Conservation (phyloP, 2,113 vertebrate genomes). For the Platichthys flesus region DNA sequence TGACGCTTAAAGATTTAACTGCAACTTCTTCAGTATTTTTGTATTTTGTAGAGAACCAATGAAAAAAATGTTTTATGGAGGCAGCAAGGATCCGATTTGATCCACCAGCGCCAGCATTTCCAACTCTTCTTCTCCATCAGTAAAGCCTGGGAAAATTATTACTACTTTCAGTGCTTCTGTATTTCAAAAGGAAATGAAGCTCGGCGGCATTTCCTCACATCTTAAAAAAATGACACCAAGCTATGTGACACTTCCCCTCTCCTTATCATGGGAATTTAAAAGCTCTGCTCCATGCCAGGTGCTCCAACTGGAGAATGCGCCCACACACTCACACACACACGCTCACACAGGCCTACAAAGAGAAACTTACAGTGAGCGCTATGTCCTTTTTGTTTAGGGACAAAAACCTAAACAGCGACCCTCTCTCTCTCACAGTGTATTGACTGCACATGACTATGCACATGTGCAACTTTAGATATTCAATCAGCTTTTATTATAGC, state of each 20-base stretch:
- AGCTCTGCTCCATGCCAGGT: conserved; percentile 67
- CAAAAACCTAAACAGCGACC: not conserved
- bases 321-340: not conserved
- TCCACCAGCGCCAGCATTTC: too few species aligned
- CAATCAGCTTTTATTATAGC: not conserved
- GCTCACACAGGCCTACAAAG: not conserved
- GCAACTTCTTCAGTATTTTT: too few species aligned
- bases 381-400: conserved; percentile 31
- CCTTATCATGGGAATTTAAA: conserved; percentile 78
- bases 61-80: too few species aligned
- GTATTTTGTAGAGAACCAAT: too few species aligned
- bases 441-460: not conserved
- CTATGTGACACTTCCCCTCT: conserved; percentile 80
- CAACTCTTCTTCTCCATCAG: not conserved
- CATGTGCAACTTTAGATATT: not conserved
- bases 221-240: conserved; percentile 81
- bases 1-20: too few species aligned
- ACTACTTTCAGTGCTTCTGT: conserved; percentile 55
- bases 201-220: conserved; percentile 75
- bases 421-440: too few species aligned
- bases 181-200: conserved; percentile 75
- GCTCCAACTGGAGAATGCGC: conserved; percentile 46
- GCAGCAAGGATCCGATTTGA: too few species aligned
- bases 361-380: not conserved
- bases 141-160: conserved; percentile 10